Percentiles rank a stretch among this genome's conserved stretches.
These are phyloP conservation scores for Pseudonaja textilis DNA, from an alignment of 2,113 vertebrate genomes.

Conservation along the genomic window DNA sequence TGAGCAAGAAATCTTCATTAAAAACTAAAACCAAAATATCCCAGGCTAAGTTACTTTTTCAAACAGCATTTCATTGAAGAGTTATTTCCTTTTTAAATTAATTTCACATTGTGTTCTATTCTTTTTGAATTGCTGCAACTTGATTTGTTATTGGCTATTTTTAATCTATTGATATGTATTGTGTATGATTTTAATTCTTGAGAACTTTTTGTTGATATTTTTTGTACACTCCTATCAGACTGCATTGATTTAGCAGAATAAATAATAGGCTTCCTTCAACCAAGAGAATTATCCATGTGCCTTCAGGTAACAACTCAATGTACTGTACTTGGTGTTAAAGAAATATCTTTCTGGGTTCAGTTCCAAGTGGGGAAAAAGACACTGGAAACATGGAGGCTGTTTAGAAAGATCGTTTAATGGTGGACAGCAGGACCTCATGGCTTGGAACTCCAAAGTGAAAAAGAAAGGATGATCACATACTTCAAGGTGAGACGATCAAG, in stretches of 20 bases:
- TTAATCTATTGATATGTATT: neutral
- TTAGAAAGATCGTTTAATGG: too few relatives aligned
- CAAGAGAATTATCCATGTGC: neutral
- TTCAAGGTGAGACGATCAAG: too few relatives aligned
- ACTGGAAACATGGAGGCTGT: too few relatives aligned
- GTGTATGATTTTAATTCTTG: neutral
- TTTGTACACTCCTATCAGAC: neutral
- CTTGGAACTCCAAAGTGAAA: too few relatives aligned
- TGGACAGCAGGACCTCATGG: too few relatives aligned
- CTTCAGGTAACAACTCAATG: neutral
- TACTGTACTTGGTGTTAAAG: neutral
- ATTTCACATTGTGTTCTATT: neutral
- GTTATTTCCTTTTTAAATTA: neutral
- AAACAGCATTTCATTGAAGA: neutral
- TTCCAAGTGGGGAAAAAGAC: too few relatives aligned
- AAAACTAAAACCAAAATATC: neutral
- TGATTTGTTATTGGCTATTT: neutral
- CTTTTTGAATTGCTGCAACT: neutral
- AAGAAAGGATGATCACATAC: too few relatives aligned
- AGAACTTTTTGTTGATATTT: neutral
- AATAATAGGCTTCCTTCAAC: neutral
- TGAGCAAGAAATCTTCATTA: slow-evolving; percentile 45
- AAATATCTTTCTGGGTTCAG: too few relatives aligned
- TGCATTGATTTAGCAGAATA: neutral
- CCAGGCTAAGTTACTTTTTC: neutral